Evolutionary conservation across 2,113 vertebrate species (phyloP), one percentile per base, ranked within the genome.

Genomic region (Phasianus colchicus): DNA sequence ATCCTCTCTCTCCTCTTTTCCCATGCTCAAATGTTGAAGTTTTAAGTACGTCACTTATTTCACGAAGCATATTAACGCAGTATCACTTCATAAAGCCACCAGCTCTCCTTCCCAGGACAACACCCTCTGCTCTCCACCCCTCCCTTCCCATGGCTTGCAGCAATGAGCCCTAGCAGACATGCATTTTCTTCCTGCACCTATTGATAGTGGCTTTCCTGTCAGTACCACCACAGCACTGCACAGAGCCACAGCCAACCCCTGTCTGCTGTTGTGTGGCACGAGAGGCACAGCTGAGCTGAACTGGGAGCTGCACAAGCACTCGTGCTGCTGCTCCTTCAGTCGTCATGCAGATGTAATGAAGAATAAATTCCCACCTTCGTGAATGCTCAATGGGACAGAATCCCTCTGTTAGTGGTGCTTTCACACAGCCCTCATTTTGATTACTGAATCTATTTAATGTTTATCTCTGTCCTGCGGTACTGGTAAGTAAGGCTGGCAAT

Each of bases 401-500:
- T 48, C 57, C 54, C 11, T 40, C 40, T 74, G 48, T 58, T 69
- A 34, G 55, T 2, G 2, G 30, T 55, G 43, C 24, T 84, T 75
- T 84, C 0, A 0, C 81, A 21, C 52, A 54, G 54, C 21, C 63
- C 48, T 81, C 71, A 63, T 90, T 97, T 86, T 11, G 4, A 93
- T 64, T 85, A 55, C 40, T 3, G 13, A 92, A 92, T 90, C 52
- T 61, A 84, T 92, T 93, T 88, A 73, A 89, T 83, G 47, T 94
- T 93, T 96, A 79, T 94, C 91, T 92, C 89, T 83, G 69, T 91
- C 83, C 52, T 58, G 71, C 0, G 38, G 85, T 90, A 64, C 76
- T 50, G 22, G 42, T 75, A 78, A 95, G 88, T 54, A 94, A 54
- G 48, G 48, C 58, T 95, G 74, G 48, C 87, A 93, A 89, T 95